Percentiles rank a stretch among this genome's conserved stretches.
These are phyloP conservation scores for Pelvicachromis taeniatus DNA, from an alignment of 2,113 vertebrate genomes.

Conservation along the genomic window DNA sequence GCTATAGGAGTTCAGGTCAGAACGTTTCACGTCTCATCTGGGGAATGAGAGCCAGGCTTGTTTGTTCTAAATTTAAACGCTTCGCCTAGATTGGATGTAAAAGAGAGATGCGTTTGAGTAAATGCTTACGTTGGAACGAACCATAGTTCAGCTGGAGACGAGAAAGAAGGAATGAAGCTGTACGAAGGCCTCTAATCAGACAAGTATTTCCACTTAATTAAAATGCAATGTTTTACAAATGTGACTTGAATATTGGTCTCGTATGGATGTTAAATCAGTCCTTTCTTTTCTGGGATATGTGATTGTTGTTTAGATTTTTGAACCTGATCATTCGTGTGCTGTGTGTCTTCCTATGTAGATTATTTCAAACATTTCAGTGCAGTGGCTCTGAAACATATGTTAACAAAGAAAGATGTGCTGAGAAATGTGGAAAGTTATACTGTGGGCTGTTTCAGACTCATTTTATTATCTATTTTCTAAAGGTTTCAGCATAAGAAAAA, in stretches of 20 bases:
- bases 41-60: not conserved
- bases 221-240: not conserved
- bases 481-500: not conserved
- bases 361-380: not conserved
- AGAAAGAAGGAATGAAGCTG: not conserved
- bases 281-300: not conserved
- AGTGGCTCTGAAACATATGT: not conserved
- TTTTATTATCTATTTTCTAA: not conserved
- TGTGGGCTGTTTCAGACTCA: not conserved
- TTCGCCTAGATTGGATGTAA: not conserved
- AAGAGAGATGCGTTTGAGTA: not conserved
- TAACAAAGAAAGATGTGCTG: not conserved
- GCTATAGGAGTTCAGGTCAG: not conserved
- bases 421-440: not conserved
- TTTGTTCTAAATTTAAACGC: constrained; percentile 41
- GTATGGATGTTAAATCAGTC: not conserved
- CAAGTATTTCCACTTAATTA: not conserved
- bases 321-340: not conserved
- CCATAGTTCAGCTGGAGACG: not conserved
- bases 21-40: not conserved
- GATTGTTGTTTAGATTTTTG: not conserved
- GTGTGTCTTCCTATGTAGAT: not conserved
- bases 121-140: not conserved
- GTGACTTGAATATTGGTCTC: not conserved
- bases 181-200: not conserved